Evolutionary conservation across 2,113 vertebrate species (phyloP).

Genomic region (rat (Rattus norvegicus)): GRCr8 NC_086037.1:57210001-57210500

Average conservation of each 20-base stretch:
- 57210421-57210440: neutral
- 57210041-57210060: neutral
- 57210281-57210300: too few species aligned
- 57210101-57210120: neutral
- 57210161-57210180: neutral
- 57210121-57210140: neutral
- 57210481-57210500: conserved; percentile 94
- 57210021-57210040: neutral
- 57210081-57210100: neutral
- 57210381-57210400: neutral
- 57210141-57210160: neutral
- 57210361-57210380: neutral
- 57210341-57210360: neutral
- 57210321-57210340: neutral
- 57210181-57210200: neutral
- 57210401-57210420: neutral
- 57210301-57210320: neutral
- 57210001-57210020: neutral
- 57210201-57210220: neutral
- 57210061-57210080: neutral
- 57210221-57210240: neutral
- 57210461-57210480: conserved; percentile 94
- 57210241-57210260: neutral
- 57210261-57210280: neutral
- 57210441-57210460: conserved; percentile 85